Percentiles rank a stretch among this genome's conserved stretches.
Evolutionary conservation across 2,797 vertebrate species (phyloP).

Genomic region (Intellagama lesueurii): DNA sequence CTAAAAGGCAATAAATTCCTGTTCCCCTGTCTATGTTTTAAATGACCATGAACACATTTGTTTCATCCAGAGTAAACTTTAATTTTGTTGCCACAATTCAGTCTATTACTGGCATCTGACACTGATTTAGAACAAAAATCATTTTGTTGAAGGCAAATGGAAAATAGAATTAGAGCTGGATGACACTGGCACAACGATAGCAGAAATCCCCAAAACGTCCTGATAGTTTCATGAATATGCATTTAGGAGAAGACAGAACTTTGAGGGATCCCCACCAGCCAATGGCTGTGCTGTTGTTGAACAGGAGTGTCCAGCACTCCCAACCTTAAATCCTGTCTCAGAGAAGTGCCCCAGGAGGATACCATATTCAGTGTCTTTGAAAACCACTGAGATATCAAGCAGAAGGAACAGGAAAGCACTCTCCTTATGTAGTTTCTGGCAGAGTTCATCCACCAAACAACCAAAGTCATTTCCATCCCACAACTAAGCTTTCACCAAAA

Average conservation of each 20-base stretch:
- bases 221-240: not conserved
- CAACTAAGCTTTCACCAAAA: not conserved
- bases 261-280: not conserved
- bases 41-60: too few relatives aligned
- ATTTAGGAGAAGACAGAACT: not conserved
- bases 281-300: not conserved
- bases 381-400: not conserved
- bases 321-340: not conserved
- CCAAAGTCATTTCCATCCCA: not conserved
- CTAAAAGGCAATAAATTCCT: too few relatives aligned
- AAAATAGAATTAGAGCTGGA: not conserved
- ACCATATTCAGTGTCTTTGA: not conserved
- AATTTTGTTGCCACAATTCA: not conserved
- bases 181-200: not conserved
- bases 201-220: not conserved
- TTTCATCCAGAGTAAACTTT: not conserved
- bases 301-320: not conserved
- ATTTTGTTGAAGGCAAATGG: not conserved
- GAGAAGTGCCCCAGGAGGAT: not conserved
- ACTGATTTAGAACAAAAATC: not conserved
- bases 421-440: not conserved
- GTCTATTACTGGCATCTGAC: not conserved
- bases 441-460: not conserved
- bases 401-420: not conserved
- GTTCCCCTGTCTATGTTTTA: too few relatives aligned